Conservation (phyloP, 2,113 vertebrate genomes). For the Spea multiplicata region DNA sequence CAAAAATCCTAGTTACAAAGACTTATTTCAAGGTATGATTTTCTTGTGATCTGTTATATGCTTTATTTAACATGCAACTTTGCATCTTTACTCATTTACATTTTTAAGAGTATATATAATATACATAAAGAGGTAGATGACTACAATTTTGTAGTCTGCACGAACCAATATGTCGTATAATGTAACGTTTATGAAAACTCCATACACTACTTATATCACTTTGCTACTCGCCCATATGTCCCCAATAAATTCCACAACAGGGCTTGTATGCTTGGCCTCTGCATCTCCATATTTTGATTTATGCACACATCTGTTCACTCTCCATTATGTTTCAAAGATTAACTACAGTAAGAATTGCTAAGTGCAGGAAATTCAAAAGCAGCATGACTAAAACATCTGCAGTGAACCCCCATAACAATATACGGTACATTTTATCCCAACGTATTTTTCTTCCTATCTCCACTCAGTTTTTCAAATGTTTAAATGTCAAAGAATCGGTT, state of each 20-base stretch:
- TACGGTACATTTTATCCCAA: conserved; percentile 14
- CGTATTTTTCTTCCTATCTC: conserved; percentile 3
- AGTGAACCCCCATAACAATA: background rate
- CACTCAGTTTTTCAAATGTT: conserved; percentile 5
- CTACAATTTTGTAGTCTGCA: background rate
- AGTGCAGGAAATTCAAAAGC: conserved; percentile 22
- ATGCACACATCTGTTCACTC: conserved; percentile 24
- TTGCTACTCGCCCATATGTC: conserved; percentile 22
- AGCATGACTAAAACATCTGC: background rate
- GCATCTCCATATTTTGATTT: conserved; percentile 17
- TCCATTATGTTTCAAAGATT: conserved; percentile 19
- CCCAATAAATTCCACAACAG: conserved; percentile 18
- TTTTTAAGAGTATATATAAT: too few species aligned
- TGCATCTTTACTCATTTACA: too few species aligned
- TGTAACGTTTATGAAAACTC: background rate
- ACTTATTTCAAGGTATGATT: too few species aligned
- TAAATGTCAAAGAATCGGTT: background rate
- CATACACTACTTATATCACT: background rate
- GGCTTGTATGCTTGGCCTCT: background rate
- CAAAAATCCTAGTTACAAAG: too few species aligned
- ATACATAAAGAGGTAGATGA: background rate
- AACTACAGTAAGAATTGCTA: conserved; percentile 5
- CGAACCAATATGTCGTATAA: background rate
- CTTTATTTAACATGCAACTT: too few species aligned
- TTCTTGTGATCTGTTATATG: too few species aligned